phyloP scores from a whole-genome alignment of 2,888 invertebrate genomes.

The Stegophylla sp. region DNA sequence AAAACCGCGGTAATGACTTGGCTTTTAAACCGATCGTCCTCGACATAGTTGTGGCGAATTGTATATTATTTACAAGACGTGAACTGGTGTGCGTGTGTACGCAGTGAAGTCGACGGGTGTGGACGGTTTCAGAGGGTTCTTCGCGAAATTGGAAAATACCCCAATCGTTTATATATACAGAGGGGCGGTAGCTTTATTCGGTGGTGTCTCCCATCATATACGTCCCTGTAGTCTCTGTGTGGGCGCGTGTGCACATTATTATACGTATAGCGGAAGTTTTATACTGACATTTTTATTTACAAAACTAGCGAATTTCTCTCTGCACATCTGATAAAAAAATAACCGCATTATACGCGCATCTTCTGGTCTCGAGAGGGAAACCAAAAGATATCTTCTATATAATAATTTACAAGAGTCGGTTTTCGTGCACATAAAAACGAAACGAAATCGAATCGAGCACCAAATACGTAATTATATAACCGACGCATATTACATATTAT shows the following conservation, averaged over 20 bases:
- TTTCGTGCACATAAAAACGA: slow-evolving; percentile 1
- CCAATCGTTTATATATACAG: slow-evolving; percentile 11
- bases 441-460: background rate
- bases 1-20: slow-evolving; percentile 52
- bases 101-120: background rate
- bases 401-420: background rate
- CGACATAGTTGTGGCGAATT: slow-evolving; percentile 7
- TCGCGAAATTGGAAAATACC: slow-evolving; percentile 29
- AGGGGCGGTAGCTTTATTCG: background rate
- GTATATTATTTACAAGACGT: slow-evolving; percentile 4
- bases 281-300: slow-evolving; percentile 19
- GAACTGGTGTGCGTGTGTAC: background rate
- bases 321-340: slow-evolving; percentile 47
- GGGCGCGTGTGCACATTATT: background rate
- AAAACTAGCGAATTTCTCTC: slow-evolving; percentile 15
- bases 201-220: background rate
- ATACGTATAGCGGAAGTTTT: background rate
- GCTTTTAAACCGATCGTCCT: slow-evolving; percentile 50
- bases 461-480: no score
- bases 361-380: background rate
- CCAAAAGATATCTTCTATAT: background rate
- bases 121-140: background rate
- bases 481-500: no score
- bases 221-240: background rate
- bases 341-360: background rate